Evolutionary conservation across 2,888 invertebrate species (phyloP).

Genomic region (Ephialtes manifestator): DNA sequence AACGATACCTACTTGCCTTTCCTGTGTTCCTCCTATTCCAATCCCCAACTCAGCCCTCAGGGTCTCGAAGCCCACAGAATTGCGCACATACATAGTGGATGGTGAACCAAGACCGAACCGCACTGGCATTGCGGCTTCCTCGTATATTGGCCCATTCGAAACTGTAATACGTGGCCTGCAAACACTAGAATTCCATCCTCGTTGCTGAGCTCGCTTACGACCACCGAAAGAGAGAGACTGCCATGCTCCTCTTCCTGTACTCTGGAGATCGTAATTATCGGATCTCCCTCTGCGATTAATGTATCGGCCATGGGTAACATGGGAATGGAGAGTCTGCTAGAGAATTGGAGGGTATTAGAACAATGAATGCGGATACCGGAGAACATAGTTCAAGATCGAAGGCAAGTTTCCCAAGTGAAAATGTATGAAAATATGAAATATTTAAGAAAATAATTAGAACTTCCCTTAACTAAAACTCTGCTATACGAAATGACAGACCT

Average conservation of each 20-base stretch:
- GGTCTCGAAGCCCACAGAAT: constrained; percentile 12
- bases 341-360: constrained; percentile 30
- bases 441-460: neutral
- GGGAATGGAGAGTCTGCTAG: constrained; percentile 12
- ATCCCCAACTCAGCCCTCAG: constrained; percentile 28
- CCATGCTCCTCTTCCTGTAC: neutral
- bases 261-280: constrained; percentile 54
- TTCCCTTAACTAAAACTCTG: no score
- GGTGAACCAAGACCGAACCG: constrained; percentile 19
- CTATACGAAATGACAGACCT: no score
- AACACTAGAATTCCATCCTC: constrained; percentile 42
- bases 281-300: constrained; percentile 44
- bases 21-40: constrained; percentile 21
- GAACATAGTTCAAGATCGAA: neutral
- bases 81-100: constrained; percentile 2
- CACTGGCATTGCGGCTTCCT: constrained; percentile 17
- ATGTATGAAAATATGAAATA: neutral
- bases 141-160: constrained; percentile 14
- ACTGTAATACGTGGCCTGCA: constrained; percentile 16
- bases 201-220: constrained; percentile 15
- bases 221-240: neutral
- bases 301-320: constrained; percentile 34
- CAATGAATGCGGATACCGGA: constrained; percentile 1
- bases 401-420: neutral
- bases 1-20: constrained; percentile 31